Evolutionary conservation across 2,888 invertebrate species (phyloP).

Genomic region (Ennomos fuscantarius): DNA sequence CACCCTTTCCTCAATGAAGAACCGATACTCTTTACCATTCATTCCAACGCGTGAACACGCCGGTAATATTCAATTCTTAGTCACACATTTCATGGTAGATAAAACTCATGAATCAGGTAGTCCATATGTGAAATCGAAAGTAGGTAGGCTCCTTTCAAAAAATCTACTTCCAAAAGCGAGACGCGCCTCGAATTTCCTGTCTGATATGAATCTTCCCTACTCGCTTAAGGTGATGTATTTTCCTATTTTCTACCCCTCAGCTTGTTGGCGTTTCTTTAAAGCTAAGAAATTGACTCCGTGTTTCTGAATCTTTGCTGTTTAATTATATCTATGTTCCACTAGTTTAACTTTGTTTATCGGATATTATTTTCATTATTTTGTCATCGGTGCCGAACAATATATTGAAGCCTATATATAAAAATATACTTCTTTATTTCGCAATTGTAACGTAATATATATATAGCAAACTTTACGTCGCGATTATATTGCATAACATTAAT

Average conservation of each 20-base stretch:
- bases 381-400: no score
- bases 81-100: slow-evolving; percentile 81
- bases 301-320: slow-evolving; percentile 12
- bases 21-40: slow-evolving; percentile 63
- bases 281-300: slow-evolving; percentile 40
- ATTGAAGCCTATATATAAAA: no score
- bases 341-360: no score
- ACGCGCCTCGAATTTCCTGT: slow-evolving; percentile 82
- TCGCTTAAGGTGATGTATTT: slow-evolving; percentile 85
- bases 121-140: slow-evolving; percentile 77
- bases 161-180: slow-evolving; percentile 70
- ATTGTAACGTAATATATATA: no score
- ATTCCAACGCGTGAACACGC: slow-evolving; percentile 61
- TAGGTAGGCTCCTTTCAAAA: slow-evolving; percentile 75
- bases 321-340: slow-evolving; percentile 17
- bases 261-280: slow-evolving; percentile 50
- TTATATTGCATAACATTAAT: no score
- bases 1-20: slow-evolving; percentile 34
- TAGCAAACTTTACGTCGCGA: no score
- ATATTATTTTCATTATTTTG: no score
- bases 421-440: no score
- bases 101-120: slow-evolving; percentile 82
- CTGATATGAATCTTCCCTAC: slow-evolving; percentile 83
- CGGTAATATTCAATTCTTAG: slow-evolving; percentile 77
- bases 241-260: slow-evolving; percentile 75